Conservation (phyloP, 2,113 vertebrate genomes). For the Ammospiza nelsoni region DNA sequence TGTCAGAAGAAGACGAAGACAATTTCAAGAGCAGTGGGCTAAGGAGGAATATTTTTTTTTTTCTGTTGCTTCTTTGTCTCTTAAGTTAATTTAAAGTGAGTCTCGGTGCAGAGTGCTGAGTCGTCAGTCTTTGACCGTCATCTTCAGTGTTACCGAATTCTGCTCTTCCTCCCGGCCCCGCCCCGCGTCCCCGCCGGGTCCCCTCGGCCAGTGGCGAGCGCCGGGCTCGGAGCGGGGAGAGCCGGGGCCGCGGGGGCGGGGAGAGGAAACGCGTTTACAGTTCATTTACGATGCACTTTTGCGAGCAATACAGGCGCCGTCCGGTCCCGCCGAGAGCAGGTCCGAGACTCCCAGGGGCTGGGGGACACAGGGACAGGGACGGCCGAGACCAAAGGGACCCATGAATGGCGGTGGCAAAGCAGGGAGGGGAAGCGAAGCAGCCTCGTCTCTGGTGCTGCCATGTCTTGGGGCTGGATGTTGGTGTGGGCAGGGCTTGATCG, state of each 20-base stretch:
- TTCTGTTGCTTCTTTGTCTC: constrained; percentile 55
- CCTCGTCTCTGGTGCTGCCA: background rate
- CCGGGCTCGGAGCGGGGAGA: background rate
- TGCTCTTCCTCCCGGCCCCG: background rate
- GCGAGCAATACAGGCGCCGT: constrained; percentile 6
- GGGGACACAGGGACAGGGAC: background rate
- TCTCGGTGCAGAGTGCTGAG: constrained; percentile 50
- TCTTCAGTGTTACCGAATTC: constrained; percentile 6
- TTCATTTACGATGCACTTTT: constrained; percentile 49
- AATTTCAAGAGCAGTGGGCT: constrained; percentile 19
- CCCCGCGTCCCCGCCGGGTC: background rate
- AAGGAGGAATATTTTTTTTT: background rate
- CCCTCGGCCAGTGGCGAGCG: background rate
- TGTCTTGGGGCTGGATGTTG: background rate
- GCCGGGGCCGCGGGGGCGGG: background rate
- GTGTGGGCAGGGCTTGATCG: background rate
- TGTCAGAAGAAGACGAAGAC: constrained; percentile 22
- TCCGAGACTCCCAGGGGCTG: background rate
- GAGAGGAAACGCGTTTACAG: constrained; percentile 11
- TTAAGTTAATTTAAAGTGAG: constrained; percentile 72
- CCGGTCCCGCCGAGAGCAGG: background rate
- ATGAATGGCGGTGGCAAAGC: background rate
- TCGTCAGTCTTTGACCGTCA: constrained; percentile 19
- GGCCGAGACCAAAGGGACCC: background rate
- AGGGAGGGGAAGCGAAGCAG: background rate